Base-by-base conservation (phyloP, 2,113 vertebrate species). In the Elachura formosa region DNA sequence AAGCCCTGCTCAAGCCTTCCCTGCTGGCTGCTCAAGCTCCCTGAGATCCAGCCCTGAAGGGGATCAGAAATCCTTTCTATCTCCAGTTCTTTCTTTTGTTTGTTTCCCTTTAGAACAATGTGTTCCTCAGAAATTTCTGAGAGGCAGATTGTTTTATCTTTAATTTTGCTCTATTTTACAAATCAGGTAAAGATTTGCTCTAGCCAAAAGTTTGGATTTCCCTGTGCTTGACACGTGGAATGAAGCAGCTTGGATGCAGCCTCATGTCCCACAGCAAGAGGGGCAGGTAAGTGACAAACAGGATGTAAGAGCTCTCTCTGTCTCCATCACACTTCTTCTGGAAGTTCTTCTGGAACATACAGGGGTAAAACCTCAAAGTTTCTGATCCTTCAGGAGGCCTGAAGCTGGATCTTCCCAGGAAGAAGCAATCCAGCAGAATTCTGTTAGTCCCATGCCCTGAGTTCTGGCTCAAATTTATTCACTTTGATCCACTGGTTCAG, bases 291-390 rank as follows among this genome's bases (percentile, higher is more conserved):
- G 14, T 59, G 83, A 46, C 54, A 56, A 33, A 5, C 3, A 46
- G 22, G 11, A 10, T 77, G 25, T 21, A 38, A 55, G 16, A 11
- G 38, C 12, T 41, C 22, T 25, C 36, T 63, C 24, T 83, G 29
- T 22, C 56, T 75, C 56, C 43, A 15, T 43, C 75, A 8, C 40
- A 5, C 9, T 11, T 41, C 34, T 40, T 55, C n/a, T n/a, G n/a
- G n/a, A n/a, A n/a, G n/a, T n/a, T n/a, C 68, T 67, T 19, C 51
- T 55, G 72, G 46, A n/a, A 54, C 46, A 10, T 0, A 1, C 1
- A 69, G 11, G 22, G 14, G 8, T 52, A 48, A 75, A 73, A 48
- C 13, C 7, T 54, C 64, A 29, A 63, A 84, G 56, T 12, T 75
- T 21, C 16, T 71, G 43, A n/a, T 56, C 40, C 68, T 68, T 33